Evolutionary conservation across 2,797 vertebrate species (phyloP).

Genomic region (Triplophysa bombifrons): DNA sequence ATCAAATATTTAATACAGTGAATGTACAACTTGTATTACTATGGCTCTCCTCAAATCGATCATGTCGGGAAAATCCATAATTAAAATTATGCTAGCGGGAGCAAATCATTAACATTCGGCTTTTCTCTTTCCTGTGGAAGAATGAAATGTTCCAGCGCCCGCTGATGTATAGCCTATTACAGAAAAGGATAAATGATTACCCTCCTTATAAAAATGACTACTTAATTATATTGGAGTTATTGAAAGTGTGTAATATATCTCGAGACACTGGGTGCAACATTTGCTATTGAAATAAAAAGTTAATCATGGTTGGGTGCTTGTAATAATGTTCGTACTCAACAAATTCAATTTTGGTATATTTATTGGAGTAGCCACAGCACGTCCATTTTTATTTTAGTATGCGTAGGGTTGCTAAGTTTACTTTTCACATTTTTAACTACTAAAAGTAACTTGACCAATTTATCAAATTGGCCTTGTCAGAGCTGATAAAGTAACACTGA

Average conservation of each 20-base stretch:
- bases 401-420: not conserved
- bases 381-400: slow-evolving; percentile 42
- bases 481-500: not conserved
- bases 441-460: slow-evolving; percentile 8
- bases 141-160: slow-evolving; percentile 77
- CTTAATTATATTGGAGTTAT: slow-evolving; percentile 77
- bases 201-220: slow-evolving; percentile 73
- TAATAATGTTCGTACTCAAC: slow-evolving; percentile 48
- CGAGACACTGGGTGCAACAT: slow-evolving; percentile 63
- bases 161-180: slow-evolving; percentile 81
- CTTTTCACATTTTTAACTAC: slow-evolving; percentile 1
- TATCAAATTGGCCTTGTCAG: not conserved
- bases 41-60: slow-evolving; percentile 80
- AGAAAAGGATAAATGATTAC: slow-evolving; percentile 76
- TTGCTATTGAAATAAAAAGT: slow-evolving; percentile 50
- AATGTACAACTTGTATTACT: slow-evolving; percentile 85
- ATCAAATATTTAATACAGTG: slow-evolving; percentile 87
- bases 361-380: slow-evolving; percentile 43
- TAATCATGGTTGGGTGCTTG: slow-evolving; percentile 54
- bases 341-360: slow-evolving; percentile 42
- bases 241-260: slow-evolving; percentile 70
- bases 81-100: slow-evolving; percentile 83
- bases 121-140: slow-evolving; percentile 73
- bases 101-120: slow-evolving; percentile 82
- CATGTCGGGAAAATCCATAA: slow-evolving; percentile 83